Conservation (phyloP, 2,113 vertebrate species). For the Anser cygnoides region DNA sequence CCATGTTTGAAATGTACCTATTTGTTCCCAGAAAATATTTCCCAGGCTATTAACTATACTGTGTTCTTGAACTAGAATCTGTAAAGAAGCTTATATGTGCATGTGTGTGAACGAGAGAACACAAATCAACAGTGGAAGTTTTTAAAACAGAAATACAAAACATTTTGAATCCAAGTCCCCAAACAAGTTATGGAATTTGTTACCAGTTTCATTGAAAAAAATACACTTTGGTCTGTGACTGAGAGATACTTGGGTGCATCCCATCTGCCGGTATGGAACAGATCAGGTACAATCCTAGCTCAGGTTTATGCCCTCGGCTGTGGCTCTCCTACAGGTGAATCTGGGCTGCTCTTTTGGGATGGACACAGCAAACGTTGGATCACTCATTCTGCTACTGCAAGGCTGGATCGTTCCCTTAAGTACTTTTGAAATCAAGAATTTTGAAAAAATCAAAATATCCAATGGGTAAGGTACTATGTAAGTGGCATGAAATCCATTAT, state of each 20-base stretch:
- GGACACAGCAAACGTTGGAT: not conserved
- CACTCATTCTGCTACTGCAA: not conserved
- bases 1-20: not conserved
- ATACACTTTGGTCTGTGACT: not conserved
- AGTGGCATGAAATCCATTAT: not conserved
- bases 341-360: not conserved
- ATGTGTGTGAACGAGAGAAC: not conserved
- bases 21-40: not conserved
- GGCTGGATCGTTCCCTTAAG: not conserved
- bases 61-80: not conserved
- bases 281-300: not conserved
- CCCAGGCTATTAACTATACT: not conserved
- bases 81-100: accelerated
- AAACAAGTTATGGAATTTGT: not conserved
- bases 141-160: not conserved
- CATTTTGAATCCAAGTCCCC: not conserved
- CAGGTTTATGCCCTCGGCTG: not conserved
- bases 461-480: not conserved
- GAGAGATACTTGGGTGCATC: not conserved
- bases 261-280: not conserved
- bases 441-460: not conserved
- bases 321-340: not conserved
- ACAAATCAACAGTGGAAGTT: not conserved
- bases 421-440: not conserved
- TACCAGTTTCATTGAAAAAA: not conserved